Evolutionary conservation across 2,888 invertebrate genomes (phyloP), one percentile per base, ranked within the genome.

Genomic region (Gymnoscelis rufifasciata): DNA sequence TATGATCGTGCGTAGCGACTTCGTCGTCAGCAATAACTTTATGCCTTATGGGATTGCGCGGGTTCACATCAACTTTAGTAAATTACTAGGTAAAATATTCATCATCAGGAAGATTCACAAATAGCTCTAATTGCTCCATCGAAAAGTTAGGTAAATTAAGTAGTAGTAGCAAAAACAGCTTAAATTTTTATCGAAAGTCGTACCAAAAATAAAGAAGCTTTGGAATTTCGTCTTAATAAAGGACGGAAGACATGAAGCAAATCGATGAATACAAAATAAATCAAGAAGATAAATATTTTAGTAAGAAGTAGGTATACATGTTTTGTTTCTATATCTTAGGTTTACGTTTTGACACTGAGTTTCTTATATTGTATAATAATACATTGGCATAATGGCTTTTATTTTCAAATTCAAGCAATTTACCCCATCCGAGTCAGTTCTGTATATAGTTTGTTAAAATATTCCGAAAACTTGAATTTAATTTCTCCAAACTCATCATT

Each of bases 181-280:
- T 51, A 48, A 58, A 49, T 54, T 53, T 27, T 26, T 43, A 45
- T 47, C 13, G 37, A 56, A 64, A 60, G 38, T 39, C 57, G 45
- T 62, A 59, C 54, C 45, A 54, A 66, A 61, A 57, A 54, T 53
- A 63, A 62, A 38, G 43, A 40, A 64, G 66, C 36, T 60, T 63
- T 60, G 56, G 56, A 62, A 57, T 64, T 65, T 64, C 41, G 48
- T 74, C 69, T 70, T 78, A 75, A 74, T 73, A 72, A 71, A 80
- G 84, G 87, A 88, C 87, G 86, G 87, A 88, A 88, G 86, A 86
- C 83, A 78, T 71, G 68, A 80, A 87, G 80, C 81, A 75, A 82
- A 76, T 47, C 39, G 67, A 66, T 59, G 65, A 62, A 64, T 64
- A 63, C 62, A 62, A 68, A 70, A 73, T 19, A 3, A 19, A 19